Percentiles rank a stretch among this genome's conserved stretches.
Evolutionary conservation across 2,113 vertebrate species (phyloP).

Genomic region (Rhadina sibilatrix): DNA sequence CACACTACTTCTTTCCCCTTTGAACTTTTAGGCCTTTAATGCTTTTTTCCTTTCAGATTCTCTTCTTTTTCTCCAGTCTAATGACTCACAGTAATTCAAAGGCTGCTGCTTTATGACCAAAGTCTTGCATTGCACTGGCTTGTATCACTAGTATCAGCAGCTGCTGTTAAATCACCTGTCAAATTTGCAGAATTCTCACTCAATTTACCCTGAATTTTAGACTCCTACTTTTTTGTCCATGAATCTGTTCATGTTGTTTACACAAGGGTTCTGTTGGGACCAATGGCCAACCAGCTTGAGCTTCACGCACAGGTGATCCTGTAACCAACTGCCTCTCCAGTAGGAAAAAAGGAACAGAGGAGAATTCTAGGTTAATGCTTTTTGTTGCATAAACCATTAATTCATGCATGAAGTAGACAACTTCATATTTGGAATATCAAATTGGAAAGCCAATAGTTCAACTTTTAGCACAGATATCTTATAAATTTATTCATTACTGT

Average conservation of each 20-base stretch:
- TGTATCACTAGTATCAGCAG: not conserved
- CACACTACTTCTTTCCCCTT: not conserved
- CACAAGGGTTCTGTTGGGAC: not conserved
- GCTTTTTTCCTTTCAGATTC: not conserved
- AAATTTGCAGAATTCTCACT: slow-evolving; percentile 44
- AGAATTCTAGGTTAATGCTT: not conserved
- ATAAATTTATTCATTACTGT: not conserved
- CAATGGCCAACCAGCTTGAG: not conserved
- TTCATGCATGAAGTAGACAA: not conserved
- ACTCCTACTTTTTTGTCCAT: not conserved
- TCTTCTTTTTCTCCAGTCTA: not conserved
- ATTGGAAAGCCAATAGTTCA: not conserved
- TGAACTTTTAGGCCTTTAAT: not conserved
- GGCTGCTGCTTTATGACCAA: not conserved
- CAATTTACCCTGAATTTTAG: slow-evolving; percentile 31
- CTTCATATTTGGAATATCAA: not conserved
- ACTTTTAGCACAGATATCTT: not conserved
- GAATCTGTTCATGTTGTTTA: slow-evolving; percentile 24
- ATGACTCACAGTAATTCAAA: not conserved
- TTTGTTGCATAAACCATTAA: not conserved
- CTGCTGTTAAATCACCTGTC: slow-evolving; percentile 57
- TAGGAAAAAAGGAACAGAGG: not conserved
- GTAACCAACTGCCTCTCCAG: not conserved
- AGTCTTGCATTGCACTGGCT: not conserved
- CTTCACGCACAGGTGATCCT: slow-evolving; percentile 13